phyloP scores from a whole-genome alignment of 2,888 invertebrate species.

The Incurvaria masculella region DNA sequence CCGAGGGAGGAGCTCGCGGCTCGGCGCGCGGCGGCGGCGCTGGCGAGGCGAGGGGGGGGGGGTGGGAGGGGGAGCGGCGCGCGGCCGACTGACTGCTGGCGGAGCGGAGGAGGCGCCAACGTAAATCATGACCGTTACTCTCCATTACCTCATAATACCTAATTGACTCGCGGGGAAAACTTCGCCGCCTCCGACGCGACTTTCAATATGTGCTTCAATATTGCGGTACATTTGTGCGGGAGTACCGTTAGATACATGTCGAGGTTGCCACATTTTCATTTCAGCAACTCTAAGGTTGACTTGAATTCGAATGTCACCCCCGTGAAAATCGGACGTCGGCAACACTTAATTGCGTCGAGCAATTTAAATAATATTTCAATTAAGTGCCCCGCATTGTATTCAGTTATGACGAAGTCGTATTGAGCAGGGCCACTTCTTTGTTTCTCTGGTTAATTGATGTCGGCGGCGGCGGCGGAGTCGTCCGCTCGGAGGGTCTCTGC shows the following conservation, averaged over 20 bases:
- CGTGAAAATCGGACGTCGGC: too few relatives aligned
- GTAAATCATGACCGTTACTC: constrained; percentile 55
- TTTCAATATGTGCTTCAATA: too few relatives aligned
- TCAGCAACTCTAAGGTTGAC: too few relatives aligned
- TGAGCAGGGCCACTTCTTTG: not conserved
- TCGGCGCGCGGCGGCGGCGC: constrained; percentile 16
- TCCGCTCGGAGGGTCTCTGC: not conserved
- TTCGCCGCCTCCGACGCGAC: not conserved
- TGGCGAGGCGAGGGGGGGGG: constrained; percentile 18
- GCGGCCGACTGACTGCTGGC: constrained; percentile 9
- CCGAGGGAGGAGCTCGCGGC: constrained; percentile 8
- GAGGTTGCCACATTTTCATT: too few relatives aligned
- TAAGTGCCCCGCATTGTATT: not conserved
- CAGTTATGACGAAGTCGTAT: too few relatives aligned
- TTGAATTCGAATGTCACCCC: too few relatives aligned
- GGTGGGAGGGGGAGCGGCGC: constrained; percentile 22
- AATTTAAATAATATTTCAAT: not conserved
- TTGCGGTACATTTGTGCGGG: too few relatives aligned
- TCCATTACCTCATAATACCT: constrained; percentile 54
- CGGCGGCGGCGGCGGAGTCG: not conserved
- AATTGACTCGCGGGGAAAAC: constrained; percentile 43
- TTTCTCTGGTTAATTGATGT: not conserved
- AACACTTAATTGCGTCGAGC: too few relatives aligned
- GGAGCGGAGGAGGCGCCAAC: constrained; percentile 25
- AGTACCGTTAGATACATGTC: too few relatives aligned